Evolutionary conservation across 2,888 invertebrate species (phyloP), one percentile per base, ranked within the genome.

Genomic region (Drosophila kokeensis): DNA sequence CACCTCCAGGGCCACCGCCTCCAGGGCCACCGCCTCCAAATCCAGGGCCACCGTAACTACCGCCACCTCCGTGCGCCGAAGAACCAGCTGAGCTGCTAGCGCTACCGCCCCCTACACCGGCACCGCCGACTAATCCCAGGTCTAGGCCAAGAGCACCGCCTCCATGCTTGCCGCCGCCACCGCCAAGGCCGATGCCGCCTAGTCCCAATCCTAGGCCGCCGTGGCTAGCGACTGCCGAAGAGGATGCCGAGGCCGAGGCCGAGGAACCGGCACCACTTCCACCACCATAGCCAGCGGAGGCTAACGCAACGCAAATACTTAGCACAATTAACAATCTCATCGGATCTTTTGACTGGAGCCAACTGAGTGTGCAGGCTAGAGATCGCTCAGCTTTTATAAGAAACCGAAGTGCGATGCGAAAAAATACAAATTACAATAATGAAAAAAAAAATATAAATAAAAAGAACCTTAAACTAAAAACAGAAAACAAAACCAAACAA

Each of bases 281-380:
- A 1, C 90, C 82, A 6, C 71, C 82, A 30, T 79, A 85, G 18
- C 88, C 88, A 57, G 90, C 88, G 36, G 83, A 77, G 34, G 79
- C 73, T 11, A 80, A 61, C 24, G 81, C 91, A 67, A 90, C 81
- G 64, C 80, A 91, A 73, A 82, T 74, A 63, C 86, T 83, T 36
- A 91, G 68, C 58, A 91, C 80, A 75, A 90, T 69, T 55, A 91
- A 81, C 73, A 89, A 79, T 85, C 85, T 90, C 91, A 91, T 85
- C 69, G 69, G 70, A 87, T 79, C 84, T 69, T 81, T 68, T 66
- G 76, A 69, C 59, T 53, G 52, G 59, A 67, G 59, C 65, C 69
- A 69, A 84, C 87, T 84, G 75, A 84, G 75, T 85, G 67, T 50
- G 69, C 58, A 63, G 55, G 68, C 66, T 57, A 38, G 48, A 59